Evolutionary conservation across 1,140 invertebrate genomes (phyloP), one percentile per base, ranked within the genome.

Genomic region (Meloidogyne exigua): DNA sequence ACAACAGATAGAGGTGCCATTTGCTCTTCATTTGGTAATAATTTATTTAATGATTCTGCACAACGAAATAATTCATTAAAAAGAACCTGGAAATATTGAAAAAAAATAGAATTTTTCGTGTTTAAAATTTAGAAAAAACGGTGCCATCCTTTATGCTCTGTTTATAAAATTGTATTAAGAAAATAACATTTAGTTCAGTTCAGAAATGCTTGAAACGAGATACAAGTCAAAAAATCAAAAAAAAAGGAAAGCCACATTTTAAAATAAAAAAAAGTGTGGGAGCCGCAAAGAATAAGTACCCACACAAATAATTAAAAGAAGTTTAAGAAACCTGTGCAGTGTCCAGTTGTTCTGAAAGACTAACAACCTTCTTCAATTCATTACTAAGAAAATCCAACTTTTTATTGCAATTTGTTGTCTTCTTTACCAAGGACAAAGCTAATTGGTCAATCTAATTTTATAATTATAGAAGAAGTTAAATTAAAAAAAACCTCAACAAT

Each of bases 401-500:
- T 63, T 77, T 75, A 23, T 25, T 57, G 25, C 25, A 25, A 4
- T 49, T 32, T 28, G 72, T 67, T 23, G 62, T 49, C 65, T 72
- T 63, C 44, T 73, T 70, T 32, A 72, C 23, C 25, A 80, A 15
- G 1, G 32, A 66, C 4, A 32, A 49, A 23, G 71, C 72, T 39
- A 68, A 42, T 42, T 81, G 72, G 25, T 80, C 79, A 15, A 78
- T 42, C 79, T 82, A 15, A 15, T 13, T 67, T 26, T 21, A 10
- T 21, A 72, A 26, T 18, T 79, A 15, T 36, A 18, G n/a, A 23
- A 26, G 32, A 36, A 63, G 13, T n/a, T n/a, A 70, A n/a, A 36
- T 10, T 9, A 39, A 18, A 49, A n/a, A 64, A 18, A 23, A 84
- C 81, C 71, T 82, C 72, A 12, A 74, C 80, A 32, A 82, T 85